Evolutionary conservation across 1,140 invertebrate species (phyloP).

Genomic region (Brachionus angularis): DNA sequence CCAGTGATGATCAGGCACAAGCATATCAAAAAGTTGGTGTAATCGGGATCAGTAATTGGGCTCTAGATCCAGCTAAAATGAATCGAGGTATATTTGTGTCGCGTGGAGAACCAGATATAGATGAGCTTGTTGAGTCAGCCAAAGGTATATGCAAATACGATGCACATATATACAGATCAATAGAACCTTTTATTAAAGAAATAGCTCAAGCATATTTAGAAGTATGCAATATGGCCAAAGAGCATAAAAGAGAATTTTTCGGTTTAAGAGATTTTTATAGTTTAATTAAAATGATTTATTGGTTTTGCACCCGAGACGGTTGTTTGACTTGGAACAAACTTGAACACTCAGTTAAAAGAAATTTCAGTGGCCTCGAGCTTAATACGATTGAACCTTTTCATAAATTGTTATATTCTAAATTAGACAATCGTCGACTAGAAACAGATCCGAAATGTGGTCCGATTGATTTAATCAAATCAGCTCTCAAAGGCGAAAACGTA

Average conservation of each 20-base stretch:
- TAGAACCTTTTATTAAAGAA: conserved; percentile 45
- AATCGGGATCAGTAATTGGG: conserved; percentile 56
- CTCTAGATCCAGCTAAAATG: conserved; percentile 54
- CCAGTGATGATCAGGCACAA: neutral
- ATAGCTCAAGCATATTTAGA: conserved; percentile 49
- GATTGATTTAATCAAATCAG: conserved; percentile 29
- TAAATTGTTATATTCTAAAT: neutral
- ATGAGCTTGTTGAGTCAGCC: conserved; percentile 49
- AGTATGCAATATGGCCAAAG: conserved; percentile 47
- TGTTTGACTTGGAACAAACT: conserved; percentile 48
- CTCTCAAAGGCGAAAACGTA: conserved; percentile 17
- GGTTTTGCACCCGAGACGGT: conserved; percentile 46
- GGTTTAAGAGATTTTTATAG: conserved; percentile 56
- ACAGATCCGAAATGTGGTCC: conserved; percentile 42
- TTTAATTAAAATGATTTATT: conserved; percentile 52
- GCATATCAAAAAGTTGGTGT: conserved; percentile 49
- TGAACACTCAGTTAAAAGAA: conserved; percentile 49
- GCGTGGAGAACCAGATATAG: conserved; percentile 49
- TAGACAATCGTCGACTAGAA: conserved; percentile 37
- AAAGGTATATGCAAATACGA: conserved; percentile 49
- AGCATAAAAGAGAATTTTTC: conserved; percentile 53
- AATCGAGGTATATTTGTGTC: conserved; percentile 53
- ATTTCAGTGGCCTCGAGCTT: conserved; percentile 50
- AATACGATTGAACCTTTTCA: conserved; percentile 48
- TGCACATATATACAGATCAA: conserved; percentile 42